phyloP scores from a whole-genome alignment of 2,888 invertebrate species.

The Cephus spinipes region DNA sequence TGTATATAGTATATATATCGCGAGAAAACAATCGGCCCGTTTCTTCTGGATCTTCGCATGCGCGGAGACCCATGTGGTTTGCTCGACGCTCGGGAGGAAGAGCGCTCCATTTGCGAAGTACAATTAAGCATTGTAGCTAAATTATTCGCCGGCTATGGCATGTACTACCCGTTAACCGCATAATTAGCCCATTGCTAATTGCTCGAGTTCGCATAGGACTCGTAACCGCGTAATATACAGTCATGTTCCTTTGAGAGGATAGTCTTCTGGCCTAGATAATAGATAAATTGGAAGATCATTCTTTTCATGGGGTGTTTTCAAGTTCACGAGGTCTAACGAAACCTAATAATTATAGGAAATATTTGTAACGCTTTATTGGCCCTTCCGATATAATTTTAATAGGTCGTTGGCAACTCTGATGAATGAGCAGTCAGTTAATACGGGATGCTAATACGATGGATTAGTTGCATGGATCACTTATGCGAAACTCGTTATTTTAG shows the following conservation, averaged over 20 bases:
- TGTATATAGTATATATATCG: neutral
- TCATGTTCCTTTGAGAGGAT: neutral
- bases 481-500: neutral
- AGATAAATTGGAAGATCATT: neutral
- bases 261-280: neutral
- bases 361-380: neutral
- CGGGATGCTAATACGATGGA: neutral
- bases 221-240: constrained; percentile 6
- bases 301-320: too few relatives aligned
- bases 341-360: neutral
- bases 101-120: constrained; percentile 35
- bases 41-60: neutral
- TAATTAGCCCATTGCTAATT: constrained; percentile 54
- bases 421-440: neutral
- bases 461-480: neutral
- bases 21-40: neutral
- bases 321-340: neutral
- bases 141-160: constrained; percentile 36
- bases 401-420: neutral
- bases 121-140: constrained; percentile 45
- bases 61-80: neutral
- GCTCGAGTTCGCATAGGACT: constrained; percentile 44
- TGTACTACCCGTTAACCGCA: constrained; percentile 35
- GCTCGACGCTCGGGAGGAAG: constrained; percentile 27
- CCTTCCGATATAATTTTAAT: neutral